Percentiles rank a stretch among this genome's conserved stretches.
These are phyloP conservation scores for Mus spicilegus DNA, from an alignment of 2,113 vertebrate species.

Conservation along the genomic window DNA sequence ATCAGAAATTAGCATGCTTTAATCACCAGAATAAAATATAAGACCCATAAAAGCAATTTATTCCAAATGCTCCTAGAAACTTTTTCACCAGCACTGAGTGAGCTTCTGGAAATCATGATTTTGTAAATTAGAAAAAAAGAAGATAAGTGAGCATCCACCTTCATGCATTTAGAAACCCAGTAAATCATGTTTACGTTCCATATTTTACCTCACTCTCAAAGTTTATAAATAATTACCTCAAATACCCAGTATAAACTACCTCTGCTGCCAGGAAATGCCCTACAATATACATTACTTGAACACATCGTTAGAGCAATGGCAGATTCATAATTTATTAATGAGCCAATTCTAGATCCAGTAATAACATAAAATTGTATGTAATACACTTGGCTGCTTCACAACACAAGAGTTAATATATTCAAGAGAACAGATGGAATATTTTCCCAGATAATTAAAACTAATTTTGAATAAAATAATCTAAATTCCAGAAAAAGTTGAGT, in stretches of 20 bases:
- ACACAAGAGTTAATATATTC: background rate
- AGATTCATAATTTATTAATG: slow-evolving; percentile 25
- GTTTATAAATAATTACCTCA: slow-evolving; percentile 47
- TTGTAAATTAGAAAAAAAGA: slow-evolving; percentile 41
- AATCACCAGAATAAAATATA: slow-evolving; percentile 65
- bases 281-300: slow-evolving; percentile 44
- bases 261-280: background rate
- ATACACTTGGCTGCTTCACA: background rate
- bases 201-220: background rate
- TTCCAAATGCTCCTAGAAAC: slow-evolving; percentile 9
- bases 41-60: slow-evolving; percentile 59
- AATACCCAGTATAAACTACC: background rate
- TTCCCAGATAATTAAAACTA: background rate
- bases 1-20: slow-evolving; percentile 60
- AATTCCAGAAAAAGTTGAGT: background rate
- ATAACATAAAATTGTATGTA: background rate
- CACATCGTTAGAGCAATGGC: slow-evolving; percentile 51
- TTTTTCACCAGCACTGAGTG: slow-evolving; percentile 17
- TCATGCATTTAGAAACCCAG: slow-evolving; percentile 26
- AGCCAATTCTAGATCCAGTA: background rate
- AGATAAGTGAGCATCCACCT: background rate
- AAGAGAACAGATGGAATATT: background rate
- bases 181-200: slow-evolving; percentile 66
- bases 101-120: slow-evolving; percentile 41
- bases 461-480: background rate